Percentiles rank a stretch among this genome's conserved stretches.
These are phyloP conservation scores for Toxotes lorentzi DNA, from an alignment of 2,797 vertebrate genomes.

Conservation along the genomic window DNA sequence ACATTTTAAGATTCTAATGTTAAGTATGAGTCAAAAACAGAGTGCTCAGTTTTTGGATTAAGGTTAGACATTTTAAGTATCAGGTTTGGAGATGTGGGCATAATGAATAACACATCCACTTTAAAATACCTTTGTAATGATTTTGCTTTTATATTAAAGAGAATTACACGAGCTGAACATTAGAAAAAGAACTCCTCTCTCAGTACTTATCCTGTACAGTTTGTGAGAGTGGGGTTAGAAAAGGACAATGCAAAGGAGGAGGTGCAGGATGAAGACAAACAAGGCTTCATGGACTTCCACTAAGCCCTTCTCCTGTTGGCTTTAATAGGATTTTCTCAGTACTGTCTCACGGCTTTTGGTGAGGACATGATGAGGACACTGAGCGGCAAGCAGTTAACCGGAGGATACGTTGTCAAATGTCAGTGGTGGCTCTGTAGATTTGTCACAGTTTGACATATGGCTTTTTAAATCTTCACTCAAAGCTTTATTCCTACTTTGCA, in stretches of 20 bases:
- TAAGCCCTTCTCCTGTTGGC: slow-evolving; percentile 42
- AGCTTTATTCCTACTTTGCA: slow-evolving; percentile 6
- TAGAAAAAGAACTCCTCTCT: slow-evolving; percentile 1
- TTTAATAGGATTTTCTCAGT: slow-evolving; percentile 65
- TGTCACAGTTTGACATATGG: slow-evolving; percentile 21
- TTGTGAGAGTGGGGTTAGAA: slow-evolving; percentile 7
- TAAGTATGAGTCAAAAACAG: background rate
- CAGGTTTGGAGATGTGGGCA: background rate
- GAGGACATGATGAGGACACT: slow-evolving; percentile 52
- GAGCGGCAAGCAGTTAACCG: slow-evolving; percentile 38
- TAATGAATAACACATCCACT: background rate
- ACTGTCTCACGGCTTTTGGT: slow-evolving; percentile 43
- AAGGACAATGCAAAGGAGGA: slow-evolving; percentile 12
- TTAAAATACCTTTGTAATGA: background rate
- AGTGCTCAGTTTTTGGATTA: background rate
- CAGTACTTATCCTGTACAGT: background rate
- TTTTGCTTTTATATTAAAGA: background rate
- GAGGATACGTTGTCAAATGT: slow-evolving; percentile 42
- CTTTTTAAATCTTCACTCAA: slow-evolving; percentile 18
- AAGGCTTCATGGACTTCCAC: slow-evolving; percentile 41
- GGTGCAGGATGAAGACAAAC: slow-evolving; percentile 48
- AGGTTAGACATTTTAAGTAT: background rate
- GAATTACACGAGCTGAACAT: slow-evolving; percentile 1
- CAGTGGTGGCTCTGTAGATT: slow-evolving; percentile 24
- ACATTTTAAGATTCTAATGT: background rate